phyloP scores from a whole-genome alignment of 2,113 vertebrate genomes.

The Eulemur macaco region DNA sequence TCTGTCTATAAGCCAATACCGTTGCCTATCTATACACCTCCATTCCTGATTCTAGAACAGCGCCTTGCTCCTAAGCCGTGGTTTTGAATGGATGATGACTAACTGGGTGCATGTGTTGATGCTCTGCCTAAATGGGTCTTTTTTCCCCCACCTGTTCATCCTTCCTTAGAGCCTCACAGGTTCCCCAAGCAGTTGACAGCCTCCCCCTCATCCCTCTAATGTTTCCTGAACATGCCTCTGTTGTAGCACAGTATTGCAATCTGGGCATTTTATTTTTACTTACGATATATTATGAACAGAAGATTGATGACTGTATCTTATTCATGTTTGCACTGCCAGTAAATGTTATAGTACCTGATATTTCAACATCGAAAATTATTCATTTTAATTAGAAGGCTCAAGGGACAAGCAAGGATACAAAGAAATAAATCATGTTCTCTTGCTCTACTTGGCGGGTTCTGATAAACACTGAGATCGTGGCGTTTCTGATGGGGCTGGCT shows the following conservation, averaged over 20 bases:
- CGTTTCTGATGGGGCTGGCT: neutral
- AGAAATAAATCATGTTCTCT: neutral
- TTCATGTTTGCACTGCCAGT: neutral
- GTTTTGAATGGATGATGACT: neutral
- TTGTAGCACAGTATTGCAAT: neutral
- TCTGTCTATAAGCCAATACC: too few species aligned
- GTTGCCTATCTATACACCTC: neutral
- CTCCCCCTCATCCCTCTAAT: accelerated
- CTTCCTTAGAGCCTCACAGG: neutral
- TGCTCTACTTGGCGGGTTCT: neutral
- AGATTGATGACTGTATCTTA: neutral
- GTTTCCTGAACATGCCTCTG: neutral
- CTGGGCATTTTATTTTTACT: neutral
- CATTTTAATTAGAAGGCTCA: neutral
- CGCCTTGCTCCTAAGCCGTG: neutral
- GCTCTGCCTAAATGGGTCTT: accelerated
- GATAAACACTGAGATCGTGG: neutral
- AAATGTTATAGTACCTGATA: too few species aligned
- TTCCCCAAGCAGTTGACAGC: neutral
- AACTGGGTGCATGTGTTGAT: too few species aligned
- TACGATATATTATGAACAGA: too few species aligned
- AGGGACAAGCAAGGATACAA: neutral
- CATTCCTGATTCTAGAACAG: accelerated
- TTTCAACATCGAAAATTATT: neutral
- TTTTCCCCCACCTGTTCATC: too few species aligned